Evolutionary conservation across 2,888 invertebrate species (phyloP).

Genomic region (Nymphalis polychloros): DNA sequence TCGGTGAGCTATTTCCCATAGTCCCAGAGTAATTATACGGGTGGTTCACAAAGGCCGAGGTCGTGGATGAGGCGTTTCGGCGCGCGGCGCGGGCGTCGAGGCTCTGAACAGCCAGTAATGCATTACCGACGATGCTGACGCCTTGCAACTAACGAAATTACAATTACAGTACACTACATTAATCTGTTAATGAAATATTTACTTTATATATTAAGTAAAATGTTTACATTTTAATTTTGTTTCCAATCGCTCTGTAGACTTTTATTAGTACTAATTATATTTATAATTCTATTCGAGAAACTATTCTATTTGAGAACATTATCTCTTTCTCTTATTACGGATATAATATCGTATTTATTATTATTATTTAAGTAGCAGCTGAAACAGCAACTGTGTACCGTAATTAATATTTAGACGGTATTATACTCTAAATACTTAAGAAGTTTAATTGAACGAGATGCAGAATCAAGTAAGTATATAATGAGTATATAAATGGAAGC

Average conservation of each 20-base stretch:
- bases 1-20: conserved; percentile 74
- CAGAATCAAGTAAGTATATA: conserved; percentile 31
- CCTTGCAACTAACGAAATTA: conserved; percentile 17
- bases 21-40: conserved; percentile 77
- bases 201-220: too few relatives aligned
- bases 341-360: background rate
- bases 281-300: too few relatives aligned
- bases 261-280: too few relatives aligned
- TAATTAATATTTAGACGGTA: conserved; percentile 11
- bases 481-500: conserved; percentile 39
- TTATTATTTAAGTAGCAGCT: background rate
- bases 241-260: too few relatives aligned
- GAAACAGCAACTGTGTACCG: conserved; percentile 1
- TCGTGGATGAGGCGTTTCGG: conserved; percentile 49
- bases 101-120: conserved; percentile 47
- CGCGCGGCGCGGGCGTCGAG: conserved; percentile 41
- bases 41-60: conserved; percentile 65
- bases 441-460: conserved; percentile 28
- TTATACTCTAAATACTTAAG: conserved; percentile 15
- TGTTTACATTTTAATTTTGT: too few relatives aligned
- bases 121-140: conserved; percentile 47
- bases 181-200: conserved; percentile 2
- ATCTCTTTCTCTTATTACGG: background rate
- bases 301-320: background rate
- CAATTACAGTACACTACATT: conserved; percentile 7